Evolutionary conservation across 2,113 vertebrate species (phyloP).

Genomic region (Tretioscincus oriximinensis): DNA sequence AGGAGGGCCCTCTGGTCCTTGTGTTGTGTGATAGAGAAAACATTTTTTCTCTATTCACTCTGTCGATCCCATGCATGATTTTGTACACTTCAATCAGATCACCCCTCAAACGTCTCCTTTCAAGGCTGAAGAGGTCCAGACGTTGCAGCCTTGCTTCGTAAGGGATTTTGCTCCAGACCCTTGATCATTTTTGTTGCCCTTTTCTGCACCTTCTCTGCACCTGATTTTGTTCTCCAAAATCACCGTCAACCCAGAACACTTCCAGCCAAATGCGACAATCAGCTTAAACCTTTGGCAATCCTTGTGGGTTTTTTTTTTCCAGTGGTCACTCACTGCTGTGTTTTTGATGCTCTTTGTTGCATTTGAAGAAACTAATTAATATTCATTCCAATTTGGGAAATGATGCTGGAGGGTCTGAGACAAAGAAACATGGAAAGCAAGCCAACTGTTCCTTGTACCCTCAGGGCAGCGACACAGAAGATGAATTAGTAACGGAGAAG

Average conservation of each 20-base stretch:
- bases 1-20: too few relatives aligned
- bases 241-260: neutral
- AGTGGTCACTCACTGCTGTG: neutral
- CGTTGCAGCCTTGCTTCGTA: too few relatives aligned
- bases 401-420: neutral
- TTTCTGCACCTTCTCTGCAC: too few relatives aligned
- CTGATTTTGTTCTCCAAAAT: neutral
- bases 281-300: neutral
- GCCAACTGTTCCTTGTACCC: neutral
- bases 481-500: neutral
- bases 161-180: too few relatives aligned
- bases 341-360: neutral
- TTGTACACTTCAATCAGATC: too few relatives aligned
- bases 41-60: too few relatives aligned
- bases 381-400: slow-evolving; percentile 10
- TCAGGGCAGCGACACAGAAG: neutral
- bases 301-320: neutral
- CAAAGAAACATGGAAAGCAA: slow-evolving; percentile 1
- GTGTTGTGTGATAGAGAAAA: too few relatives aligned
- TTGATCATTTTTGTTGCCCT: too few relatives aligned
- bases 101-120: too few relatives aligned
- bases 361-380: slow-evolving; percentile 1
- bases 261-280: neutral
- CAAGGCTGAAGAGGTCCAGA: too few relatives aligned
- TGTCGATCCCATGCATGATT: too few relatives aligned